phyloP scores from a whole-genome alignment of 2,888 invertebrate species.

The Agrochola macilenta region DNA sequence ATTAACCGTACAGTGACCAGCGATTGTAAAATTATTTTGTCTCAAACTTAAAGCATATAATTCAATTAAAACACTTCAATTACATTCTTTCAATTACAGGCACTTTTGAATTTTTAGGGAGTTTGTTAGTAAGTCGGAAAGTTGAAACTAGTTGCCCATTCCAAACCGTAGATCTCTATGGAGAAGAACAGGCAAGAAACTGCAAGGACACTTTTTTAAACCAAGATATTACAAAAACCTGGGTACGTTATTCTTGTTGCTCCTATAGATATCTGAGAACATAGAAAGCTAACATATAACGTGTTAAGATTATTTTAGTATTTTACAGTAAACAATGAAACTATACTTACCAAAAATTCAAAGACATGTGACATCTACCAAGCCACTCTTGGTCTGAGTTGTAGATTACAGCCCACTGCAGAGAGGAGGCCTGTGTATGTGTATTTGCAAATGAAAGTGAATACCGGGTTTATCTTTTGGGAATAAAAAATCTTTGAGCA shows the following conservation, averaged over 20 bases:
- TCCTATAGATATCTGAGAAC: background rate
- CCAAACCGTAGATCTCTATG: background rate
- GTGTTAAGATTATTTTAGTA: too few relatives aligned
- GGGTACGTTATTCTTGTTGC: background rate
- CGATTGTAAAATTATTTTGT: background rate
- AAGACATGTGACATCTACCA: too few relatives aligned
- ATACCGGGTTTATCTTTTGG: background rate
- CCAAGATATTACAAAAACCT: background rate
- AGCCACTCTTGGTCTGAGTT: rapidly evolving
- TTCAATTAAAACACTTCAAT: too few relatives aligned
- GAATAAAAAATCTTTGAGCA: background rate
- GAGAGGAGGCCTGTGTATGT: too few relatives aligned
- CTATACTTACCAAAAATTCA: too few relatives aligned
- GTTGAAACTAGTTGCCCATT: background rate
- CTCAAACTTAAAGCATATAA: background rate
- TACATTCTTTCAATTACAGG: too few relatives aligned
- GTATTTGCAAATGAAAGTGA: too few relatives aligned
- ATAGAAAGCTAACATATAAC: background rate
- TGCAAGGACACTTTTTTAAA: background rate
- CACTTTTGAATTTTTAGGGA: background rate
- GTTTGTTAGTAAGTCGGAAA: background rate
- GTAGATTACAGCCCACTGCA: too few relatives aligned
- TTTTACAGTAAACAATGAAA: background rate
- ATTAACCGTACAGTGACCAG: background rate
- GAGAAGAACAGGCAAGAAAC: background rate